Evolutionary conservation across 1,140 invertebrate genomes (phyloP).

Genomic region (Centruroides sculpturatus): DNA sequence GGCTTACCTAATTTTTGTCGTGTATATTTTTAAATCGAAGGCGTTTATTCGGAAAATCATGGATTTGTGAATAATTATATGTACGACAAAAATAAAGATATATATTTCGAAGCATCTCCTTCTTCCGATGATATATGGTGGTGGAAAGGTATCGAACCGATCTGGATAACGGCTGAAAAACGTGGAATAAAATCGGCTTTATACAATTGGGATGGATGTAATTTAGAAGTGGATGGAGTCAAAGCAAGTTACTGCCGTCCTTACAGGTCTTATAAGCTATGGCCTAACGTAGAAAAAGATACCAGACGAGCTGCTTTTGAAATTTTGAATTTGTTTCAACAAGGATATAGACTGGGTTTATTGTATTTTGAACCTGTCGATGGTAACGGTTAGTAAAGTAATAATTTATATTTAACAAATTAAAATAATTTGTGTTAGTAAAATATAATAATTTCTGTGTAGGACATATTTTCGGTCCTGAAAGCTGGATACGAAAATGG

Average conservation of each 20-base stretch:
- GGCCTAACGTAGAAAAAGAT: not conserved
- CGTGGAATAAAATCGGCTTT: constrained; percentile 21
- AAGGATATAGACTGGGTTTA: constrained; percentile 7
- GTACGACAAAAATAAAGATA: constrained; percentile 19
- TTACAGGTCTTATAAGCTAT: not conserved
- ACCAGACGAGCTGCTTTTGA: constrained; percentile 11
- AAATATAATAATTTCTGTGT: not conserved
- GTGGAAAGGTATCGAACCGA: constrained; percentile 25
- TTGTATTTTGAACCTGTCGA: constrained; percentile 13
- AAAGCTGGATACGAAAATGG: constrained; percentile 20
- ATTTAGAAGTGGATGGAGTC: constrained; percentile 20
- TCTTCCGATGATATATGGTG: constrained; percentile 22
- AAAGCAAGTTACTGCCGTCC: constrained; percentile 20
- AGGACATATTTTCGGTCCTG: constrained; percentile 26
- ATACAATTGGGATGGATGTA: constrained; percentile 26
- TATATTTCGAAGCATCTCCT: constrained; percentile 19
- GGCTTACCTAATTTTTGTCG: too few species aligned
- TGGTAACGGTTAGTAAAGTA: constrained; percentile 1
- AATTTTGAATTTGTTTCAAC: not conserved
- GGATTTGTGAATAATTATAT: constrained; percentile 25
- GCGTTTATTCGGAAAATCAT: constrained; percentile 23
- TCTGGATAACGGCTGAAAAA: constrained; percentile 24
- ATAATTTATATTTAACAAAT: too few species aligned
- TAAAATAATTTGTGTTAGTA: too few species aligned
- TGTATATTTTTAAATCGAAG: constrained; percentile 7